phyloP scores from a whole-genome alignment of 2,113 vertebrate species.

The Leiothrix lutea region DNA sequence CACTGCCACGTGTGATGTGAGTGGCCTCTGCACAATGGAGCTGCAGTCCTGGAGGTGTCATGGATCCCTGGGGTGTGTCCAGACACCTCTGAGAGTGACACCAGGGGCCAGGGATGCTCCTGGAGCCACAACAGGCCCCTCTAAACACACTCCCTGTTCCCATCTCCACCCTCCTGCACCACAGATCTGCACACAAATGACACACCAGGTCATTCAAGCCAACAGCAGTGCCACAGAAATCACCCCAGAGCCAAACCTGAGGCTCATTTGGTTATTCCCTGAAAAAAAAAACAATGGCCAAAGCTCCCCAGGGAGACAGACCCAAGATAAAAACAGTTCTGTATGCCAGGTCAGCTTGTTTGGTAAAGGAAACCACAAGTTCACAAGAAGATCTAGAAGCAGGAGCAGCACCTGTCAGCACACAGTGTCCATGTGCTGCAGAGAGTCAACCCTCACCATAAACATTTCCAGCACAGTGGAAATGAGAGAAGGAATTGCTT shows the following conservation, averaged over 20 bases:
- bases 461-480: background rate
- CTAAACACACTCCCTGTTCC: background rate
- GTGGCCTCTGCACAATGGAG: background rate
- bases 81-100: background rate
- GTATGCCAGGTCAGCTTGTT: background rate
- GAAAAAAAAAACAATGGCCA: background rate
- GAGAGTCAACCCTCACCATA: background rate
- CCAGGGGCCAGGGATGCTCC: background rate
- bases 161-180: background rate
- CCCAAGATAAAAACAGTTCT: background rate
- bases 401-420: background rate
- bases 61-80: no score
- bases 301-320: background rate
- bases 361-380: background rate
- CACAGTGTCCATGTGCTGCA: background rate
- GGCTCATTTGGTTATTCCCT: background rate
- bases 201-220: background rate
- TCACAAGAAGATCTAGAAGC: background rate
- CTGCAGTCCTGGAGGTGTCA: background rate
- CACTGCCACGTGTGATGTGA: background rate
- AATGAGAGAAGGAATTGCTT: background rate
- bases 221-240: background rate
- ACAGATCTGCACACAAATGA: accelerated
- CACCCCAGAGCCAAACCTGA: background rate
- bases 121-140: background rate